A percentile compares a stretch with the other conserved stretches of the same genome.
These are phyloP conservation scores for Drosophila bocki DNA, from an alignment of 1,140 invertebrate genomes.

Conservation along the genomic window DNA sequence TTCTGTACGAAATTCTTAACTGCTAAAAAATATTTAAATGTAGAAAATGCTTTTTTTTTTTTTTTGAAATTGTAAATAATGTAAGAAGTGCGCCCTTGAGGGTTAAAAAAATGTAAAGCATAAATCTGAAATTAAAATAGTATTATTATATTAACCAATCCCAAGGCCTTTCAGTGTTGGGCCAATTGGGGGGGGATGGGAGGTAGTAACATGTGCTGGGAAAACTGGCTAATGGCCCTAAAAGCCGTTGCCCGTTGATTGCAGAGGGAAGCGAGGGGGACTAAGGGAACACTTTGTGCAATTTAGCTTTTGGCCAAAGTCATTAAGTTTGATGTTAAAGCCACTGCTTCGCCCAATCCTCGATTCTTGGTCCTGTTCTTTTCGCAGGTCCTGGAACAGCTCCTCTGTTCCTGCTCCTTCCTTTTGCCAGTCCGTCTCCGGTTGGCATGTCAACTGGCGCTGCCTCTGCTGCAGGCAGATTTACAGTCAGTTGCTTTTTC, in stretches of 20 bases:
- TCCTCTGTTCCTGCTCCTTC: slow-evolving; percentile 8
- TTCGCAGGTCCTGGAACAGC: neutral
- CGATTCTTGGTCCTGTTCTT: slow-evolving; percentile 16
- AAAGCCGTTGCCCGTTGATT: slow-evolving; percentile 64
- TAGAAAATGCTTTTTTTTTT: neutral
- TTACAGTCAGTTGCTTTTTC: slow-evolving; percentile 60
- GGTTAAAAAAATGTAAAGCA: neutral
- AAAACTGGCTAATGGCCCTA: slow-evolving; percentile 55
- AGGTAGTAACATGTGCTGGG: slow-evolving; percentile 25
- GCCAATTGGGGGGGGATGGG: neutral
- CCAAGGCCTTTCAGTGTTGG: neutral
- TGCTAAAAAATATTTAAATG: too few species aligned
- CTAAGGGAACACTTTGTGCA: slow-evolving; percentile 57
- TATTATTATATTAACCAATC: too few species aligned
- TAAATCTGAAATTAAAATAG: neutral
- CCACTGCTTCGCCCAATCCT: slow-evolving; percentile 29
- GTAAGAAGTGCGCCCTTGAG: too few species aligned
- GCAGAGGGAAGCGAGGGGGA: slow-evolving; percentile 5
- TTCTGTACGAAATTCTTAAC: too few species aligned
- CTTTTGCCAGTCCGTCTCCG: slow-evolving; percentile 25
- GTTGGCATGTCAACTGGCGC: slow-evolving; percentile 62
- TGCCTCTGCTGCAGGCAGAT: slow-evolving; percentile 64
- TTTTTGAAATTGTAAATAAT: neutral
- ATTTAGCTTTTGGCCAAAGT: slow-evolving; percentile 76
- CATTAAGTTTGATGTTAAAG: slow-evolving; percentile 77